Conservation (phyloP, 2,888 invertebrate genomes). For the Cabera pusaria region DNA sequence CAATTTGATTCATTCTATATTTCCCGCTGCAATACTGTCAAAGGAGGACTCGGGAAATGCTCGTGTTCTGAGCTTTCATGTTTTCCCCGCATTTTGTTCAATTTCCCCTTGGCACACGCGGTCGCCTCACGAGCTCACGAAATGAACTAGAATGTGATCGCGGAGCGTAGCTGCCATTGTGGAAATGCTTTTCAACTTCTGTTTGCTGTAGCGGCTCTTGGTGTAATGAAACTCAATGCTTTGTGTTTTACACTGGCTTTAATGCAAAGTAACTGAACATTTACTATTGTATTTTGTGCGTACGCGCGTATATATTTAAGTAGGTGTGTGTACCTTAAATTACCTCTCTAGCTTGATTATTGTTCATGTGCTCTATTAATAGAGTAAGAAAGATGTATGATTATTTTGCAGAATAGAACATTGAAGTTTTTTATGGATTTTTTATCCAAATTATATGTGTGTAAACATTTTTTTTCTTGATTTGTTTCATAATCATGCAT, state of each 20-base stretch:
- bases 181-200: constrained; percentile 22
- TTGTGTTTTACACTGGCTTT: constrained; percentile 7
- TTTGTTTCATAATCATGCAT: too few species aligned
- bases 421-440: too few species aligned
- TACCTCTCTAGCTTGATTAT: too few species aligned
- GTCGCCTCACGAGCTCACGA: neutral
- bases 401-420: too few species aligned
- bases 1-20: constrained; percentile 25
- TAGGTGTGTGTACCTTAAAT: too few species aligned
- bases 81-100: constrained; percentile 27
- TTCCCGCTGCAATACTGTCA: constrained; percentile 17
- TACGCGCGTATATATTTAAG: too few species aligned
- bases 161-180: constrained; percentile 14
- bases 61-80: constrained; percentile 7
- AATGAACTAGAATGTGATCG: constrained; percentile 13
- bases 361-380: too few species aligned
- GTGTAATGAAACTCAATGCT: constrained; percentile 21
- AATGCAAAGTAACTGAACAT: too few species aligned
- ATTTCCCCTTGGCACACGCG: constrained; percentile 33
- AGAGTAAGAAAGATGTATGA: too few species aligned
- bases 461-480: too few species aligned
- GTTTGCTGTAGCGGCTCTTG: constrained; percentile 21
- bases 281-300: too few species aligned
- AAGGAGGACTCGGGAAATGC: constrained; percentile 17
- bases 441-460: too few species aligned